Evolutionary conservation across 2,113 vertebrate species (phyloP).

Genomic region (Nycticebus coucang): DNA sequence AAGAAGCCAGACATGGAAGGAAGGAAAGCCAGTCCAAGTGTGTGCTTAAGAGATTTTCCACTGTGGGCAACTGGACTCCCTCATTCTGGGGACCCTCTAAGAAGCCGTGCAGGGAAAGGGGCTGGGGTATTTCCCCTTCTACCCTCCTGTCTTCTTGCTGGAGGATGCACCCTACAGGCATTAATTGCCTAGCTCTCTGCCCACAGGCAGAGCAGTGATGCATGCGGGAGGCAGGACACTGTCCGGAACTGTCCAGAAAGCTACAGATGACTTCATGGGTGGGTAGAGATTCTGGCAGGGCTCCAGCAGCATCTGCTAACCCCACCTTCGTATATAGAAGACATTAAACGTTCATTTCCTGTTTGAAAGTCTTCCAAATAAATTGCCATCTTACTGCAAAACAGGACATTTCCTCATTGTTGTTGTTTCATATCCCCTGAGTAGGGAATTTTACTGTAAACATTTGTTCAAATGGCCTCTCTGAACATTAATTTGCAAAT

Average conservation of each 20-base stretch:
- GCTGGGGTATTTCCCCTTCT: background rate
- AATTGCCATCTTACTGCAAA: background rate
- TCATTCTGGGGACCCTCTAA: background rate
- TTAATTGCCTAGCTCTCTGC: background rate
- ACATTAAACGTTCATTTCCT: background rate
- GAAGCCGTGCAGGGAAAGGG: background rate
- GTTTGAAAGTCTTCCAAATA: conserved; percentile 3
- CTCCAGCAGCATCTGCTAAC: background rate
- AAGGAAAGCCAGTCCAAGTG: background rate
- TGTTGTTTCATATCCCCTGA: background rate
- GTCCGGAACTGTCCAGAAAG: background rate
- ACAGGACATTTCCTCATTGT: background rate
- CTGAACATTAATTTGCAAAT: background rate
- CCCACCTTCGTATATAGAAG: background rate
- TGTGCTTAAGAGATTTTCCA: background rate
- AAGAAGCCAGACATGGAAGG: background rate
- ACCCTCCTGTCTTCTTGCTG: background rate
- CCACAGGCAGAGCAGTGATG: background rate
- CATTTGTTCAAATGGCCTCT: background rate
- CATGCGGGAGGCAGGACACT: background rate
- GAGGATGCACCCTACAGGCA: background rate
- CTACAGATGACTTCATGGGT: rapidly evolving
- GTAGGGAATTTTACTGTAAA: background rate
- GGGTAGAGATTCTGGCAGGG: background rate
- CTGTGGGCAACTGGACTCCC: background rate